phyloP scores from a whole-genome alignment of 2,888 invertebrate species.

The Vesta saturnalis region DNA sequence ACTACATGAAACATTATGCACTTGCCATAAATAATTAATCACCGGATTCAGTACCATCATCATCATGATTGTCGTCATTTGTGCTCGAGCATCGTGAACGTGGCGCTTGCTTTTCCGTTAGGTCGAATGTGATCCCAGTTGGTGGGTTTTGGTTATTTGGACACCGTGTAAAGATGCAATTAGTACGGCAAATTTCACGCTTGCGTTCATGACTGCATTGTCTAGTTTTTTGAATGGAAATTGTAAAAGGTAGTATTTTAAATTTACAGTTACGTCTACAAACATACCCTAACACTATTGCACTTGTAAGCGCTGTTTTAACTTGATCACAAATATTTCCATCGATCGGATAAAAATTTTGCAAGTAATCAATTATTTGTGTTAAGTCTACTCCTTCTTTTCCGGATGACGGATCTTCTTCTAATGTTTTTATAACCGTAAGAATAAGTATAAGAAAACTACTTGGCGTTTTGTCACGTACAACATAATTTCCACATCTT shows the following conservation, averaged over 20 bases:
- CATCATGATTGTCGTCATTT: too few species aligned
- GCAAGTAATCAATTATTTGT: not conserved
- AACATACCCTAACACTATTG: not conserved
- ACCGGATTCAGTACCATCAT: too few species aligned
- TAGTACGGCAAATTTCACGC: not conserved
- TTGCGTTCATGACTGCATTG: not conserved
- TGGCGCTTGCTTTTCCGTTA: too few species aligned
- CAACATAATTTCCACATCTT: not conserved
- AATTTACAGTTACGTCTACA: not conserved
- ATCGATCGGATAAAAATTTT: not conserved
- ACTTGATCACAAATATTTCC: not conserved
- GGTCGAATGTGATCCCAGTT: too few species aligned
- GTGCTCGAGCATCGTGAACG: too few species aligned
- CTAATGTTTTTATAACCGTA: not conserved
- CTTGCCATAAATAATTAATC: too few species aligned
- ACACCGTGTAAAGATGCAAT: not conserved
- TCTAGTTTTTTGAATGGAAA: not conserved
- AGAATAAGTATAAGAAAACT: not conserved
- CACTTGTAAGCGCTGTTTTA: not conserved
- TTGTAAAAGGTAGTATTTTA: not conserved
- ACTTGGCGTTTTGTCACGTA: not conserved
- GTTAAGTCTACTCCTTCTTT: not conserved
- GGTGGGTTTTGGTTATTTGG: too few species aligned
- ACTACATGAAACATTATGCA: too few species aligned
- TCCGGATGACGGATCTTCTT: not conserved